These are phyloP conservation scores for Aleadryas rufinucha DNA, from an alignment of 2,113 vertebrate genomes.

Conservation along the genomic window DNA sequence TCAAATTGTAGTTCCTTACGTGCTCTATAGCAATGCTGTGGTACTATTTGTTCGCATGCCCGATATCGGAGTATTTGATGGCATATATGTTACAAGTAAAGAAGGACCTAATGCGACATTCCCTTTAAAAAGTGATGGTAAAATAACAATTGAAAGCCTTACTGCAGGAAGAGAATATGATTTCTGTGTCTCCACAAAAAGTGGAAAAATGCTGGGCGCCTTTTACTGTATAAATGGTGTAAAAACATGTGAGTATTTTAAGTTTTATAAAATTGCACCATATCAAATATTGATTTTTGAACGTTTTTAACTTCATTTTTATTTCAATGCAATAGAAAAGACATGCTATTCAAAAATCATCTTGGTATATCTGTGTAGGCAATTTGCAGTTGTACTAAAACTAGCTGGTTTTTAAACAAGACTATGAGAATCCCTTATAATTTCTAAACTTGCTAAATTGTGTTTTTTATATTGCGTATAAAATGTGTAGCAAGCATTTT, in stretches of 20 bases:
- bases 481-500: neutral
- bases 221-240: slow-evolving; percentile 64
- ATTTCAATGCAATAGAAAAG: neutral
- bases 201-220: slow-evolving; percentile 70
- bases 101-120: slow-evolving; percentile 46
- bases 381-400: neutral
- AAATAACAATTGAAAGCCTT: slow-evolving; percentile 70
- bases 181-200: slow-evolving; percentile 75
- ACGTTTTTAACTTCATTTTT: neutral
- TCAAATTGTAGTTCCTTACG: slow-evolving; percentile 50
- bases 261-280: neutral
- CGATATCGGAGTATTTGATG: slow-evolving; percentile 66
- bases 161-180: slow-evolving; percentile 77
- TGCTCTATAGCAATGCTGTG: slow-evolving; percentile 24
- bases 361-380: neutral
- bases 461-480: neutral
- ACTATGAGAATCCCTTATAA: neutral
- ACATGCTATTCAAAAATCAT: neutral
- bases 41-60: slow-evolving; percentile 64
- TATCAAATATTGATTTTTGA: neutral
- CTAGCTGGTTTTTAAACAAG: neutral
- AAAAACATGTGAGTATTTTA: slow-evolving; percentile 79
- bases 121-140: slow-evolving; percentile 39
- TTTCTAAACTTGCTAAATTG: neutral
- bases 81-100: slow-evolving; percentile 50